Conservation (phyloP, 2,113 vertebrate species). For the Cacatua alba region DNA sequence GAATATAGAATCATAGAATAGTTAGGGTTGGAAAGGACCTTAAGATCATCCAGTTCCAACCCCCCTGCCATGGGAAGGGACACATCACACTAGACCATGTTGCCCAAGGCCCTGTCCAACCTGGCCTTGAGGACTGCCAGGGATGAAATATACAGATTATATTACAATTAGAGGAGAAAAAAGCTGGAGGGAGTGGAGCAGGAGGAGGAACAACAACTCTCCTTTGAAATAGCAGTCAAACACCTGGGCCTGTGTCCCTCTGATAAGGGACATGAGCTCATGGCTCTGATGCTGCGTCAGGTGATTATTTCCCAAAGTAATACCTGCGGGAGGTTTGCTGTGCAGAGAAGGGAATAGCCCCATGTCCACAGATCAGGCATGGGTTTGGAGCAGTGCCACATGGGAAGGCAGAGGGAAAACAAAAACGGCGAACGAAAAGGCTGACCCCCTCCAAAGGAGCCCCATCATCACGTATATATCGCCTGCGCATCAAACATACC, state of each 20-base stretch:
- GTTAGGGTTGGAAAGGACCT: background rate
- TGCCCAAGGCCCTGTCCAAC: background rate
- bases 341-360: background rate
- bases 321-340: background rate
- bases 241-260: background rate
- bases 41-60: background rate
- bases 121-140: background rate
- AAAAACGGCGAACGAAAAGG: background rate
- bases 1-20: background rate
- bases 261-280: background rate
- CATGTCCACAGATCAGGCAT: rapidly evolving
- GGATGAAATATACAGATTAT: background rate
- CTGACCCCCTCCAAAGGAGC: background rate
- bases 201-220: background rate
- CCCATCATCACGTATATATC: rapidly evolving
- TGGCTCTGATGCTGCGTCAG: background rate
- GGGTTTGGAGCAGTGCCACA: rapidly evolving
- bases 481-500: background rate
- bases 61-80: background rate
- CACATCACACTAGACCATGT: background rate
- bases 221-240: background rate
- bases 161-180: background rate
- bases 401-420: background rate
- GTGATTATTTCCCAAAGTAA: background rate
- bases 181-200: background rate